Evolutionary conservation across 2,888 invertebrate species (phyloP), one percentile per base, ranked within the genome.

Genomic region (Sinohyriopsis cumingii): DNA sequence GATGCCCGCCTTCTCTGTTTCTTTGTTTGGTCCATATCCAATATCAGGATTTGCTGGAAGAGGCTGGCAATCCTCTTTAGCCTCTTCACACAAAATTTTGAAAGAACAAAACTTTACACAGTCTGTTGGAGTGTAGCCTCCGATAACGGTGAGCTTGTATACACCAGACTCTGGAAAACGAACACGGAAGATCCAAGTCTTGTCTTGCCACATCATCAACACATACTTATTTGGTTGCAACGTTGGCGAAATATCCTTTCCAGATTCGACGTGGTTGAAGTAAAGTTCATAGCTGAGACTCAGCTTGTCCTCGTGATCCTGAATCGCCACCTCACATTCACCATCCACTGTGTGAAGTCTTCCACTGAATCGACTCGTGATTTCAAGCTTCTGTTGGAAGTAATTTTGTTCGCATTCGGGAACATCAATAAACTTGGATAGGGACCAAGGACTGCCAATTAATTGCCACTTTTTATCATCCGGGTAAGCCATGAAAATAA

Each of bases 151-250:
- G 18, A 76, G 72, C 62, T 80, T 78, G 63, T 79, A 82, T 5
- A 80, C 68, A 2, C 81, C 81, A 53, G 63, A 59, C 57, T 75
- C 68, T 1, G 80, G 81, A 71, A 78, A 80, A 20, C 80, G 74
- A 22, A 77, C 66, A 18, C 62, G 70, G 54, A 80, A 80, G 59
- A 67, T 72, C 74, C 77, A 74, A 12, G 63, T 73, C 3, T 55
- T 68, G 18, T 72, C 67, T 5, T 72, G 61, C 45, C 77, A 63
- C 55, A 73, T 74, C 33, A 78, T 69, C 20, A 78, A 66, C 7
- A 81, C 79, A 65, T 68, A 81, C n/a, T 75, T 80, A 22, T 75
- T 73, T n/a, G 79, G 67, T 61, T 76, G 76, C 57, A 76, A 62
- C 3, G 66, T 69, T 22, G 69, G 63, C 15, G 78, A 69, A 19